These are phyloP conservation scores for Gadopsis bispinosus DNA, from an alignment of 2,797 vertebrate species.

Conservation along the genomic window DNA sequence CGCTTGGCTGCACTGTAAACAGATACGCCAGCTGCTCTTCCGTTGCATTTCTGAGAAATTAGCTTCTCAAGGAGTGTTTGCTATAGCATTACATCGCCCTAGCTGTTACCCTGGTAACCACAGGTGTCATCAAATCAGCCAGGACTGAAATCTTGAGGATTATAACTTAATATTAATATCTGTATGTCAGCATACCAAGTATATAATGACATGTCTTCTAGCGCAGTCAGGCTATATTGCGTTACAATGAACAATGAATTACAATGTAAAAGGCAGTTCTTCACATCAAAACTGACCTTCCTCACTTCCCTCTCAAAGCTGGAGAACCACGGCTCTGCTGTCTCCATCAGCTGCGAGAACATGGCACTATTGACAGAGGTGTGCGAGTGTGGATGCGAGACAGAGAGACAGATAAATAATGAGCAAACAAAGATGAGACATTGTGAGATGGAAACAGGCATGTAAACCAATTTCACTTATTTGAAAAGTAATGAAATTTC, in stretches of 20 bases:
- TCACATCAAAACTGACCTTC: constrained; percentile 85
- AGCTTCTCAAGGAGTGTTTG: neutral
- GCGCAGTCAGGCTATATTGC: neutral
- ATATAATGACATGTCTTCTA: constrained; percentile 3
- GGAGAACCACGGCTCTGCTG: constrained; percentile 98
- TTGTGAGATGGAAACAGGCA: constrained; percentile 8
- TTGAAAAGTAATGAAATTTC: constrained; percentile 10
- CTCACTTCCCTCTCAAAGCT: constrained; percentile 95
- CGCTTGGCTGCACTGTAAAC: neutral
- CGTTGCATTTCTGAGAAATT: neutral
- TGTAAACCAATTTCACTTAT: neutral
- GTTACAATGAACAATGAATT: constrained; percentile 8
- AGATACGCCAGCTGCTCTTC: neutral
- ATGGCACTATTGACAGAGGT: constrained; percentile 85
- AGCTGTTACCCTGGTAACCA: constrained; percentile 30
- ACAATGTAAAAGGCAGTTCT: constrained; percentile 1
- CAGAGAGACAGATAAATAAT: constrained; percentile 14
- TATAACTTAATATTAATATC: neutral
- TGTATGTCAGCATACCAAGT: neutral
- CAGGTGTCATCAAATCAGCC: neutral
- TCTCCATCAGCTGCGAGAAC: constrained; percentile 98
- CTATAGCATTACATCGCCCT: neutral
- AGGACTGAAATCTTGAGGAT: constrained; percentile 8
- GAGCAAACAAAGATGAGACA: neutral
- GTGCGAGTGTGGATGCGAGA: neutral